Percentiles rank a stretch among this genome's conserved stretches.
These are phyloP conservation scores for Berghia stephanieae DNA, from an alignment of 1,140 invertebrate species.

Conservation along the genomic window DNA sequence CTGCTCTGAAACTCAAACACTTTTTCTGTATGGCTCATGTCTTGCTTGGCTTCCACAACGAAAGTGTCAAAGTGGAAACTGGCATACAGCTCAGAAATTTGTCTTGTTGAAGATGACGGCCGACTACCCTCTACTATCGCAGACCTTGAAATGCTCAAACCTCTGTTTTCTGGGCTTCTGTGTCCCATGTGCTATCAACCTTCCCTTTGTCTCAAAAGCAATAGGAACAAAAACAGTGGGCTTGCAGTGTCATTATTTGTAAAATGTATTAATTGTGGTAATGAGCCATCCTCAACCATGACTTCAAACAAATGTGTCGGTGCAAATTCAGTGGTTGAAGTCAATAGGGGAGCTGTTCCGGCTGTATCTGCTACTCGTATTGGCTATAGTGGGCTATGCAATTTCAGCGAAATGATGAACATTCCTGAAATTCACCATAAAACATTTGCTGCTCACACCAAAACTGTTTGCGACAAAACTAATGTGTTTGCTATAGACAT, in stretches of 20 bases:
- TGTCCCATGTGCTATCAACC: background rate
- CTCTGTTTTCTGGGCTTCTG: background rate
- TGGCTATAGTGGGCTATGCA: background rate
- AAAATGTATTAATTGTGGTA: background rate
- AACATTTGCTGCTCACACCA: background rate
- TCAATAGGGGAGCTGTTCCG: background rate
- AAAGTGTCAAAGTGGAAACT: background rate
- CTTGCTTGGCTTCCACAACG: no score
- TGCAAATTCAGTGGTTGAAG: background rate
- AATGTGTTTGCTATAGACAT: background rate
- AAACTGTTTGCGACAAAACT: background rate
- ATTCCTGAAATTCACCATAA: background rate
- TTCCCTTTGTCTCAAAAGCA: background rate
- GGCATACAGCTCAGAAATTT: background rate
- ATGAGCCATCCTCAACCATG: background rate
- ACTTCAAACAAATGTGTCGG: background rate
- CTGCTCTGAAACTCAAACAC: no score
- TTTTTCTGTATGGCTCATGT: no score
- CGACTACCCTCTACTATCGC: background rate
- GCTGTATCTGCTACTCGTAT: background rate
- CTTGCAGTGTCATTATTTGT: background rate
- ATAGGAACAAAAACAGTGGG: background rate
- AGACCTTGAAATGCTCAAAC: background rate
- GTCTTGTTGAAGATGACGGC: background rate
- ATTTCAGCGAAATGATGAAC: conserved; percentile 2